Conservation (phyloP, 2,888 invertebrate species). For the Drosophila yooni region DNA sequence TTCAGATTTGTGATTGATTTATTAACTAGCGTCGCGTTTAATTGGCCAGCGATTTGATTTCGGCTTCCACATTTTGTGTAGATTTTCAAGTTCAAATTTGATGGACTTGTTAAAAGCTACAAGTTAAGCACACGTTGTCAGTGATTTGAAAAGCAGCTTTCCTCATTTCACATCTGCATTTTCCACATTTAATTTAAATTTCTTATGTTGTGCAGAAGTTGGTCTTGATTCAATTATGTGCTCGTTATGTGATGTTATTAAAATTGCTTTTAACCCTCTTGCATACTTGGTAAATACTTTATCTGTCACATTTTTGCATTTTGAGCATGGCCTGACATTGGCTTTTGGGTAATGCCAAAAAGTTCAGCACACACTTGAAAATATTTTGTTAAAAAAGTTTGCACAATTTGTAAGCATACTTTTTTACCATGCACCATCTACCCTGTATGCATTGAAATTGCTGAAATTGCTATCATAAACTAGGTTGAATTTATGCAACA, state of each 20-base stretch:
- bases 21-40: slow-evolving; percentile 61
- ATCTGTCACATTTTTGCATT: slow-evolving; percentile 31
- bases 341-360: slow-evolving; percentile 24
- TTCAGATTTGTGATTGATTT: slow-evolving; percentile 70
- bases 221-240: slow-evolving; percentile 14
- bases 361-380: slow-evolving; percentile 17
- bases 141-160: neutral
- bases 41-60: slow-evolving; percentile 49
- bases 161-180: neutral
- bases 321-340: slow-evolving; percentile 25
- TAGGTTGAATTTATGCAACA: neutral
- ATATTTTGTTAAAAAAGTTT: slow-evolving; percentile 31
- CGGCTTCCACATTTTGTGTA: neutral
- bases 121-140: slow-evolving; percentile 29
- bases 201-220: slow-evolving; percentile 5
- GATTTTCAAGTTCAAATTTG: slow-evolving; percentile 9
- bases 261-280: slow-evolving; percentile 26
- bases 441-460: neutral
- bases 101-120: slow-evolving; percentile 27
- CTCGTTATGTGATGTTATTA: slow-evolving; percentile 35
- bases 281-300: slow-evolving; percentile 44
- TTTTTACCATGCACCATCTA: slow-evolving; percentile 7
- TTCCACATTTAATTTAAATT: slow-evolving; percentile 12
- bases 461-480: neutral
- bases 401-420: slow-evolving; percentile 22